Evolutionary conservation across 2,113 vertebrate genomes (phyloP).

Genomic region (Cichladusa arquata): DNA sequence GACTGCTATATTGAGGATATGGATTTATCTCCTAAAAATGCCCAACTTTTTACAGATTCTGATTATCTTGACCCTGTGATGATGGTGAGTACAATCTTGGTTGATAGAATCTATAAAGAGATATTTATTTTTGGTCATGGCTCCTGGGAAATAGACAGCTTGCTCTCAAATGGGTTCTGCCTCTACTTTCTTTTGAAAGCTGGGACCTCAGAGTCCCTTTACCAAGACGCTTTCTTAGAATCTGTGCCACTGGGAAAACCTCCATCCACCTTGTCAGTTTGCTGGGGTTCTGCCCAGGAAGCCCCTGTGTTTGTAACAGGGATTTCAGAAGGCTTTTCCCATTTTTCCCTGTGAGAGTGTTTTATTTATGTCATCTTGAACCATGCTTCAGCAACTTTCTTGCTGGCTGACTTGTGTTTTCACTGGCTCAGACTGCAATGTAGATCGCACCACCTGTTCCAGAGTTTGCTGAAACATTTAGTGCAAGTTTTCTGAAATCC

Average conservation of each 20-base stretch:
- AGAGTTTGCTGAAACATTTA: constrained; percentile 41
- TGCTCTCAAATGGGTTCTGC: not conserved
- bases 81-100: not conserved
- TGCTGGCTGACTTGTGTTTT: constrained; percentile 58
- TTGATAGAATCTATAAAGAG: not conserved
- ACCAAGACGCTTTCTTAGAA: not conserved
- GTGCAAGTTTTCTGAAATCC: constrained; percentile 38
- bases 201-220: not conserved
- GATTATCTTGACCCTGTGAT: not conserved
- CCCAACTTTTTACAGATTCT: not conserved
- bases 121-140: not conserved
- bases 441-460: constrained; percentile 50
- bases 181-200: not conserved
- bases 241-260: not conserved
- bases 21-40: not conserved
- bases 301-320: not conserved
- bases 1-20: not conserved
- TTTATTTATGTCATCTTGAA: constrained; percentile 46
- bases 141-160: not conserved
- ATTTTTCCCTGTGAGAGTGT: not conserved
- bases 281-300: constrained; percentile 36
- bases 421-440: constrained; percentile 45
- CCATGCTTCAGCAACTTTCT: constrained; percentile 19
- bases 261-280: not conserved
- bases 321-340: not conserved